Percentiles rank a stretch among this genome's conserved stretches.
Conservation (phyloP, 2,113 vertebrate species). For the Hippocampus zosterae region DNA sequence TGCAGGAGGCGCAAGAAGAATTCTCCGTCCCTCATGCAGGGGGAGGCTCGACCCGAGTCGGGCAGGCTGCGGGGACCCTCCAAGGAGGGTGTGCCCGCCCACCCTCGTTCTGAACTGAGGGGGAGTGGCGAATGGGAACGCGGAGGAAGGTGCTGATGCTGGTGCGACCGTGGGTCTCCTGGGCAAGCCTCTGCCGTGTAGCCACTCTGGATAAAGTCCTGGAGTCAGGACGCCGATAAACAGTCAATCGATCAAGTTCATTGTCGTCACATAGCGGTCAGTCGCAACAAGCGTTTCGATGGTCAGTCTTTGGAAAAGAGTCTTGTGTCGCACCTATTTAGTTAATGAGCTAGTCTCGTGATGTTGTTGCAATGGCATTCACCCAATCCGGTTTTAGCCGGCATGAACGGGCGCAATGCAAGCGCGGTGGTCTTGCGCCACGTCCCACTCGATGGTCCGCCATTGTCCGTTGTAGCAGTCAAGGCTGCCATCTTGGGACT, state of each 20-base stretch:
- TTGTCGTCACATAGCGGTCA: too few relatives aligned
- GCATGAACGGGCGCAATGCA: too few relatives aligned
- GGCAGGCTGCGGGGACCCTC: conserved; percentile 93
- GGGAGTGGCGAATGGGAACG: conserved; percentile 70
- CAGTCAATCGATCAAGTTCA: not conserved
- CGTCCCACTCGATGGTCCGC: too few relatives aligned
- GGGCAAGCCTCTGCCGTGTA: conserved; percentile 76
- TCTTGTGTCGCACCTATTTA: not conserved
- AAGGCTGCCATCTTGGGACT: too few relatives aligned
- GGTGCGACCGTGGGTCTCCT: conserved; percentile 67
- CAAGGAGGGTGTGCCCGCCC: conserved; percentile 67
- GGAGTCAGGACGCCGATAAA: not conserved
- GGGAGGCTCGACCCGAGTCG: conserved; percentile 88
- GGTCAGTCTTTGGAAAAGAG: not conserved
- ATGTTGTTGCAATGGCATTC: too few relatives aligned
- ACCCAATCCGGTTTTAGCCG: too few relatives aligned
- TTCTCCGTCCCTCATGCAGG: conserved; percentile 90
- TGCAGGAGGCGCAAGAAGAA: conserved; percentile 95
- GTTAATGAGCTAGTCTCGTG: too few relatives aligned
- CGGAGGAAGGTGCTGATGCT: conserved; percentile 63
- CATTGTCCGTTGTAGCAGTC: too few relatives aligned
- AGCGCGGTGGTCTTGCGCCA: too few relatives aligned
- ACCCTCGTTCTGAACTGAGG: conserved; percentile 76
- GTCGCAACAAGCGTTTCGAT: too few relatives aligned
- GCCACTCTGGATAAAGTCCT: conserved; percentile 83